These are phyloP conservation scores for Julus scanicus DNA, from an alignment of 2,888 invertebrate species.

Conservation along the genomic window DNA sequence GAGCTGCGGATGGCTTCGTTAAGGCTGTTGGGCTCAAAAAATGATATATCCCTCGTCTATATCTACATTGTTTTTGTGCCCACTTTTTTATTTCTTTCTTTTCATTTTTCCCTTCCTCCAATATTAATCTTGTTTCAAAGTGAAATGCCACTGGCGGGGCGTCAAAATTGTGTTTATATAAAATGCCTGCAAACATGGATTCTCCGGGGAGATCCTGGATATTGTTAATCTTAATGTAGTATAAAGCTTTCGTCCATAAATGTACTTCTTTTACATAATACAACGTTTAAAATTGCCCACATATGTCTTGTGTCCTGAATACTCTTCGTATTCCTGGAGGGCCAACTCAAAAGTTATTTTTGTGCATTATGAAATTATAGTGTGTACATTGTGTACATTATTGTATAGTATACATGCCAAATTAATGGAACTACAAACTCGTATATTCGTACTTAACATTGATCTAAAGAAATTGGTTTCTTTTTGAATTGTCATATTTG, in stretches of 20 bases:
- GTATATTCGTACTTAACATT: too few relatives aligned
- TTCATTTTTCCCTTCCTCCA: conserved; percentile 13
- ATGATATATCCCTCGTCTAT: neutral
- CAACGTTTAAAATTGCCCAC: conserved; percentile 24
- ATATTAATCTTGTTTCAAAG: conserved; percentile 44
- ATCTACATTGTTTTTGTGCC: conserved; percentile 26
- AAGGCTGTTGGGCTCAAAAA: neutral
- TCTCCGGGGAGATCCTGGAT: conserved; percentile 9
- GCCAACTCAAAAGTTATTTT: neutral
- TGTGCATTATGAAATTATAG: neutral
- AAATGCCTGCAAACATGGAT: conserved; percentile 29
- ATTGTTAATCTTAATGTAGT: neutral
- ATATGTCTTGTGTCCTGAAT: neutral
- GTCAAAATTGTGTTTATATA: conserved; percentile 44
- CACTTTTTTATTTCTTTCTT: conserved; percentile 37
- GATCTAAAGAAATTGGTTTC: too few relatives aligned
- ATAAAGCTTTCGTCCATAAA: conserved; percentile 37
- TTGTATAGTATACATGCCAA: neutral
- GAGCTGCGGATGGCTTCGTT: conserved; percentile 29
- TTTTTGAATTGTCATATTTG: too few relatives aligned
- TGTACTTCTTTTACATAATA: conserved; percentile 24
- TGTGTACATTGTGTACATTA: neutral
- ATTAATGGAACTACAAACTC: too few relatives aligned
- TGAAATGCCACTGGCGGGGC: conserved; percentile 31
- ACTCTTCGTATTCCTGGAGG: neutral